Evolutionary conservation across 2,888 invertebrate genomes (phyloP), one percentile per base, ranked within the genome.

Genomic region (Tinea pellionella): DNA sequence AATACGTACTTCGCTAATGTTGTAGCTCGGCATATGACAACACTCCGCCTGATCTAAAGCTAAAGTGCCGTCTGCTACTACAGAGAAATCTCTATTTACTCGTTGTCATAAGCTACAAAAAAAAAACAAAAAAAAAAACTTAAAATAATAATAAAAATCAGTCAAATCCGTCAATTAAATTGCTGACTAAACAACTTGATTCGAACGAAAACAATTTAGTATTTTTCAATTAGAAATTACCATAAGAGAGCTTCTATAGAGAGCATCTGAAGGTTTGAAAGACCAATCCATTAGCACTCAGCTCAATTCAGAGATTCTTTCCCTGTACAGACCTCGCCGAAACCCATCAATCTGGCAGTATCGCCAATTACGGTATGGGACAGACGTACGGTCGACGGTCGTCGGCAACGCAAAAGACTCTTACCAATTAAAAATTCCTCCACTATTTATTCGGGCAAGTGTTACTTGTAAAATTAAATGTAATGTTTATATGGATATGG

Each of bases 251-350:
- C 6, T n/a, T 1, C 16, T 16, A 13, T 13, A n/a, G n/a, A 41
- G 47, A 2, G 2, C 47, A 47, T 47, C 47, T 16, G 47, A 13
- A 15, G 47, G 47, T 16, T n/a, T 16, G 47, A 13, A 47, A 9
- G n/a, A 47, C 8, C 47, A n/a, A 51, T 68, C 68, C 70, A 71
- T 70, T 71, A 69, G 66, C 69, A 69, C 68, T 63, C 60, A 1
- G 51, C 61, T 66, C 65, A 65, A 68, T 67, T 68, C 66, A 68
- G 61, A 65, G 67, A 70, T 68, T 67, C 69, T 65, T 62, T 32
- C 57, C 32, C 7, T 12, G 24, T 18, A 18, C 9, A 60, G 58
- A 51, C 61, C 60, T 53, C 16, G 42, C 56, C 43, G 56, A 13
- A 24, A 3, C 32, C 18, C 57, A 57, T 57, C 57, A 57, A 57